Conservation (phyloP, 1,140 invertebrate species). For the Solenopsis invicta region DNA sequence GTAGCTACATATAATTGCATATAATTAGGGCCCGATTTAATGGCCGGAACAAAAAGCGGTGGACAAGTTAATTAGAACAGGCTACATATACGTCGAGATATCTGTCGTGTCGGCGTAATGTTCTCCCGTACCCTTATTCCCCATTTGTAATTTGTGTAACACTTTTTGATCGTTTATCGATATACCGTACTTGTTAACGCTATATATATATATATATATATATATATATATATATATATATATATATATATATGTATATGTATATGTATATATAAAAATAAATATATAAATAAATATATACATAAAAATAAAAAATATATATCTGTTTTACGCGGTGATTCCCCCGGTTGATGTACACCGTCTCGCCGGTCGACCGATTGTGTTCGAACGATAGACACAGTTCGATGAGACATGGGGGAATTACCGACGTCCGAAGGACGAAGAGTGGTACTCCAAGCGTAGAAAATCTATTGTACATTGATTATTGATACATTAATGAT, state of each 20-base stretch:
- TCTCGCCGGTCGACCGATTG: conserved; percentile 42
- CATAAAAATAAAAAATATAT: conserved; percentile 65
- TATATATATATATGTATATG: conserved; percentile 53
- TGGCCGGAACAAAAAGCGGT: conserved; percentile 31
- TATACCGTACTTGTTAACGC: conserved; percentile 77
- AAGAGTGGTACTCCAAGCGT: conserved; percentile 81
- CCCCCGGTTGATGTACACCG: conserved; percentile 46
- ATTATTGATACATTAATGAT: conserved; percentile 86
- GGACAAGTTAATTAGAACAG: conserved; percentile 50
- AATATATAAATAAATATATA: too few species aligned
- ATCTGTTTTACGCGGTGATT: conserved; percentile 73
- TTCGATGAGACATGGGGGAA: conserved; percentile 62
- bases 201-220: conserved; percentile 60
- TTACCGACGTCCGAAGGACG: conserved; percentile 65
- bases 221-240: conserved; percentile 64
- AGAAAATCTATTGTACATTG: conserved; percentile 87
- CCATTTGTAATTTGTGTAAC: conserved; percentile 70
- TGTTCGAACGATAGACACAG: conserved; percentile 59
- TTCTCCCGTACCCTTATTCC: conserved; percentile 6
- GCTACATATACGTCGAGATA: conserved; percentile 51
- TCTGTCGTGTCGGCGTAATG: conserved; percentile 67
- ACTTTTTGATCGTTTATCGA: conserved; percentile 72
- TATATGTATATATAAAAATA: too few species aligned
- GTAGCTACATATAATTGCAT: conserved; percentile 61
- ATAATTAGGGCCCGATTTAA: conserved; percentile 60